These are phyloP conservation scores for Cactoblastis cactorum DNA, from an alignment of 2,888 invertebrate genomes.

Conservation along the genomic window DNA sequence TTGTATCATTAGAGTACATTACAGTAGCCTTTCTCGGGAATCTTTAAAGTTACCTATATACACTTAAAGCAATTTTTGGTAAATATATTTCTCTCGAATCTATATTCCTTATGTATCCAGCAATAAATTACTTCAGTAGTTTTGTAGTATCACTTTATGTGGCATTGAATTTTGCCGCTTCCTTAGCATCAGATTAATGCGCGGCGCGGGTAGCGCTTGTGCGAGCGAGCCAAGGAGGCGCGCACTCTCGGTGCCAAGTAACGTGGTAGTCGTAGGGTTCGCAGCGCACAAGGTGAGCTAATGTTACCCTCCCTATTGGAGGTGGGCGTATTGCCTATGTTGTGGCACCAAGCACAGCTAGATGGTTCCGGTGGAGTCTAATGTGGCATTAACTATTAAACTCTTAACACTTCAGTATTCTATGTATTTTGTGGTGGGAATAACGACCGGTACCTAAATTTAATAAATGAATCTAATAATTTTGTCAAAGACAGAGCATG, in stretches of 20 bases:
- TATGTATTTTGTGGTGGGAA: conserved; percentile 54
- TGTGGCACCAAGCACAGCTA: conserved; percentile 76
- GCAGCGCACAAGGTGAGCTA: conserved; percentile 79
- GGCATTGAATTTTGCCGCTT: conserved; percentile 46
- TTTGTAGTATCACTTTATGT: conserved; percentile 67
- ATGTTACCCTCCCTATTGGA: conserved; percentile 79
- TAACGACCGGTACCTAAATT: conserved; percentile 26
- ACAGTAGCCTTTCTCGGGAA: conserved; percentile 78
- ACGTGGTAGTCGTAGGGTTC: conserved; percentile 65
- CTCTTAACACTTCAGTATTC: conserved; percentile 37
- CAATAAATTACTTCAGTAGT: conserved; percentile 77
- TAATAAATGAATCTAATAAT: conserved; percentile 44
- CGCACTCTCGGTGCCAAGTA: conserved; percentile 47
- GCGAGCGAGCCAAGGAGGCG: conserved; percentile 28
- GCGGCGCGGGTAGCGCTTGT: conserved; percentile 12
- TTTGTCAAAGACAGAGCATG: conserved; percentile 50
- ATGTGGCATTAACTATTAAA: conserved; percentile 52
- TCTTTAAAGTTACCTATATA: conserved; percentile 79
- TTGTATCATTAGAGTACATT: conserved; percentile 79
- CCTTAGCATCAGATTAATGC: conserved; percentile 25
- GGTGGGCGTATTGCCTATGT: conserved; percentile 78
- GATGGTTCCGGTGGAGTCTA: conserved; percentile 59
- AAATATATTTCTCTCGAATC: conserved; percentile 78
- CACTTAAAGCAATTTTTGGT: conserved; percentile 75
- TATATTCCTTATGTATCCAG: conserved; percentile 79